A percentile compares a stretch with the other conserved stretches of the same genome.
Conservation (phyloP, 2,888 invertebrate species). For the Cybosia mesomella region DNA sequence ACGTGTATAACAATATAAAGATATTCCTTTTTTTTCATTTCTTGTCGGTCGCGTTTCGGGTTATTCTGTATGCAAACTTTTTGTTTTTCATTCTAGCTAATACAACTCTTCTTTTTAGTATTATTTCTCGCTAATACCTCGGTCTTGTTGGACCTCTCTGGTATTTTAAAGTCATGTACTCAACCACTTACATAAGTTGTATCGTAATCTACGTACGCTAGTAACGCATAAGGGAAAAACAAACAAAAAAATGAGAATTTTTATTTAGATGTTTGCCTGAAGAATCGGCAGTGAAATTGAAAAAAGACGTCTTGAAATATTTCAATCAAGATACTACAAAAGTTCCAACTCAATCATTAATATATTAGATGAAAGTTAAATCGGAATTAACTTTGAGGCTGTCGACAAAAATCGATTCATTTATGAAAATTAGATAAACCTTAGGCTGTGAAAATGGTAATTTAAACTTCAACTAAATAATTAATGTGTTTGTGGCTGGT, state of each 20-base stretch:
- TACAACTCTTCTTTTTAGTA: neutral
- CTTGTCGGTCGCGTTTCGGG: neutral
- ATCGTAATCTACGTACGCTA: neutral
- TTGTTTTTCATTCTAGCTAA: neutral
- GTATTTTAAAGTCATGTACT: no score
- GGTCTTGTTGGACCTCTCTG: neutral
- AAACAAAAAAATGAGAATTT: neutral
- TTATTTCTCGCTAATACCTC: neutral
- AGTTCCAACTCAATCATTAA: neutral
- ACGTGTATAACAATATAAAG: no score
- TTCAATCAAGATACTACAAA: neutral
- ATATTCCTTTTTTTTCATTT: no score
- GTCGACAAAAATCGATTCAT: slow-evolving; percentile 6
- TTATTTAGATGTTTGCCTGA: neutral
- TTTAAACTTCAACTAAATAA: slow-evolving; percentile 11
- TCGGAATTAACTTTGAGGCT: slow-evolving; percentile 9
- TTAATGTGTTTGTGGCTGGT: slow-evolving; percentile 4
- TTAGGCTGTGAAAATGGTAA: slow-evolving; percentile 11
- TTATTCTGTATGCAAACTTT: neutral
- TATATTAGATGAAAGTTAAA: slow-evolving; percentile 5
- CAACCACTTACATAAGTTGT: neutral
- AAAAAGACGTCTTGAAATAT: neutral
- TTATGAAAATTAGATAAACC: slow-evolving; percentile 3
- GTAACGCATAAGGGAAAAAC: neutral
- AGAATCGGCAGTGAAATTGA: neutral